Evolutionary conservation across 2,888 invertebrate species (phyloP), one percentile per base, ranked within the genome.

Genomic region (Girardia tigrina): DNA sequence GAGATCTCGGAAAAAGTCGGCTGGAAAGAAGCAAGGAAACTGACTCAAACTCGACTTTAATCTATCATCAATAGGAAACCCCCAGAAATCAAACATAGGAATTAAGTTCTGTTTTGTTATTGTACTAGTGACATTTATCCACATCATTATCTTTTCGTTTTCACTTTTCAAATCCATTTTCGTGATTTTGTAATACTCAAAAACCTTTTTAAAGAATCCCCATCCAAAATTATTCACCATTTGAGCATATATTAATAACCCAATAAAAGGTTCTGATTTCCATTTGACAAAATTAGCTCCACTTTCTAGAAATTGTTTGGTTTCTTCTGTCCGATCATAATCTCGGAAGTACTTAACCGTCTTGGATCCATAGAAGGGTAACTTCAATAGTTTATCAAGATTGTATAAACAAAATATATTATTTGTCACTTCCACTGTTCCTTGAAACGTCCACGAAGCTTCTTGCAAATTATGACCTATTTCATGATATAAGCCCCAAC

Each of bases 401-500:
- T 73, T 73, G 16, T n/a, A 27, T 26, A 73, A 73, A 6, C 79
- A 79, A 77, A 80, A 79, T 26, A 80, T 78, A 70, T 80, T 80
- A 70, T 77, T 77, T 1, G 80, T 79, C 4, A 79, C 79, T 70
- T 80, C 80, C 0, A 28, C 72, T 0, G 78, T 78, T 6, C 79
- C 79, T 0, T 77, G 74, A 29, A 79, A 79, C 1, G 79, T 80
- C 80, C 80, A 80, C 26, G 42, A 74, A 1, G n/a, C 28, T 29
- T 74, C 29, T 77, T 80, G 80, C 77, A 80, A 76, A 74, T 80
- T 80, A 77, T 80, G 80, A n/a, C 80, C 80, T 1, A 80, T 71
- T 75, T 80, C 80, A 72, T 80, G 80, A 75, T 77, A 80, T 27
- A 78, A 26, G 0, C 80, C 80, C 80, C 80, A 80, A 12, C 56